phyloP scores from a whole-genome alignment of 2,113 vertebrate species.

The Apteryx mantelli region DNA sequence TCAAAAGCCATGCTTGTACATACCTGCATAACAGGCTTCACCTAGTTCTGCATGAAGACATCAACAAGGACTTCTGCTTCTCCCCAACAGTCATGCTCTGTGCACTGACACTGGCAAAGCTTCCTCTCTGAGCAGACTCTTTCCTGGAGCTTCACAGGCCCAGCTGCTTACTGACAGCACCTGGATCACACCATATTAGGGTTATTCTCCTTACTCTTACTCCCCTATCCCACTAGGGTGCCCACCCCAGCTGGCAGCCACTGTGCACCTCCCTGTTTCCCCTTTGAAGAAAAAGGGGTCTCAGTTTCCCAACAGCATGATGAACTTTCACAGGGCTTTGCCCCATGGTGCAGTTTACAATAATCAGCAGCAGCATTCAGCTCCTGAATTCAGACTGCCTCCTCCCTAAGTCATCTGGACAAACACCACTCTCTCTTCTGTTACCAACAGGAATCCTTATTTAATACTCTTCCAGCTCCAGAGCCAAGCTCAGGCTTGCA shows the following conservation, averaged over 20 bases:
- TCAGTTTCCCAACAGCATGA: not conserved
- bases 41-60: not conserved
- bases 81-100: not conserved
- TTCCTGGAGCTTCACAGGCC: not conserved
- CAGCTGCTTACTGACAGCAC: not conserved
- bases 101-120: not conserved
- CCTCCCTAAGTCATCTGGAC: too few relatives aligned
- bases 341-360: fast-evolving
- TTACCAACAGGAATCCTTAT: not conserved
- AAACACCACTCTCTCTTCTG: not conserved
- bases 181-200: not conserved
- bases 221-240: not conserved
- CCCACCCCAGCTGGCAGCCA: not conserved
- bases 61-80: not conserved
- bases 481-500: not conserved
- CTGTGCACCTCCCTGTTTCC: not conserved
- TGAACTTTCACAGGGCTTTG: not conserved
- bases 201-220: not conserved
- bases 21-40: not conserved
- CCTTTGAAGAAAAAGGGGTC: not conserved
- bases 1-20: not conserved
- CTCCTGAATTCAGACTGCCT: not conserved
- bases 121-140: not conserved
- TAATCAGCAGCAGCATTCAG: not conserved
- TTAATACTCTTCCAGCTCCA: not conserved